phyloP scores from a whole-genome alignment of 2,113 vertebrate genomes.

The Podarcis raffonei region DNA sequence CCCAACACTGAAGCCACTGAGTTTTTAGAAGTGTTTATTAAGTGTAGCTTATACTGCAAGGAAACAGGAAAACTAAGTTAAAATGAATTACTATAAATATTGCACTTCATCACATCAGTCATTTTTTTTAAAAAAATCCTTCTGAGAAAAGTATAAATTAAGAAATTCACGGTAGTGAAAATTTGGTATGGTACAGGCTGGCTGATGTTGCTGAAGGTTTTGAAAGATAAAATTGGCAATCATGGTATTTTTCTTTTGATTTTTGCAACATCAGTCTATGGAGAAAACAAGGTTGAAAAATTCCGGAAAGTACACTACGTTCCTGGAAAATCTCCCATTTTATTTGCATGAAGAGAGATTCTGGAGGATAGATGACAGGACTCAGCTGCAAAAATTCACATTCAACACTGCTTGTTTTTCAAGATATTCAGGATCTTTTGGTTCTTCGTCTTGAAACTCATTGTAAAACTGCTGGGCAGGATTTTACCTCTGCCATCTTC shows the following conservation, averaged over 20 bases:
- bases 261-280: background rate
- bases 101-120: slow-evolving; percentile 79
- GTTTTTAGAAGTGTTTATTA: slow-evolving; percentile 79
- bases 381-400: slow-evolving; percentile 37
- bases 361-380: slow-evolving; percentile 43
- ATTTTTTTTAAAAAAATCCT: slow-evolving; percentile 57
- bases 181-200: slow-evolving; percentile 41
- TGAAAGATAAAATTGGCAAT: background rate
- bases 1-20: background rate
- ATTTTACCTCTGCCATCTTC: slow-evolving; percentile 91
- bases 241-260: background rate
- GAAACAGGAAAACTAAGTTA: slow-evolving; percentile 67
- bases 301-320: background rate
- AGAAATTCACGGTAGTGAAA: slow-evolving; percentile 48
- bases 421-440: slow-evolving; percentile 88
- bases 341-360: slow-evolving; percentile 44
- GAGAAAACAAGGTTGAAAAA: background rate
- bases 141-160: slow-evolving; percentile 71
- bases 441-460: slow-evolving; percentile 93
- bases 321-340: slow-evolving; percentile 19
- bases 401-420: slow-evolving; percentile 90
- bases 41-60: slow-evolving; percentile 68
- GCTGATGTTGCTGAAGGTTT: slow-evolving; percentile 7
- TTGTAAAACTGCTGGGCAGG: slow-evolving; percentile 89
- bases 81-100: slow-evolving; percentile 82